Conservation (phyloP, 2,113 vertebrate species). For the Climacteris rufus region DNA sequence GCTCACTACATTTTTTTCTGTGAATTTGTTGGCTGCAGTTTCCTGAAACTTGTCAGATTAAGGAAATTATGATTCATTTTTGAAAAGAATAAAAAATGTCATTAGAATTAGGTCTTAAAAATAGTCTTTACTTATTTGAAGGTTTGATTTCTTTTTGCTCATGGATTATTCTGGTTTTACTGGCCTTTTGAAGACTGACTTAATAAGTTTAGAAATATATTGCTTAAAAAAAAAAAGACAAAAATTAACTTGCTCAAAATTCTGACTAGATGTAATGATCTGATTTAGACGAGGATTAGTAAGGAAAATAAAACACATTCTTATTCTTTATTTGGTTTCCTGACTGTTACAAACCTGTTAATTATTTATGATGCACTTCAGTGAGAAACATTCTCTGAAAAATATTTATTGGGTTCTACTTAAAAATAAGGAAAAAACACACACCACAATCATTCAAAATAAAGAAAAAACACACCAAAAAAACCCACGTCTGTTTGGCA, state of each 20-base stretch:
- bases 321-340: neutral
- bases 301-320: neutral
- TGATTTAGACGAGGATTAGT: neutral
- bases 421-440: neutral
- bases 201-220: neutral
- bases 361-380: neutral
- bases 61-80: neutral
- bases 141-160: fast-evolving
- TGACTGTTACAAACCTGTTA: neutral
- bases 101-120: neutral
- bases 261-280: neutral
- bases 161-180: neutral
- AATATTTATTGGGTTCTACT: neutral
- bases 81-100: neutral
- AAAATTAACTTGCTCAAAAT: neutral
- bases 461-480: neutral
- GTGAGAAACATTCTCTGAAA: neutral
- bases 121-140: neutral
- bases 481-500: neutral
- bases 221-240: neutral
- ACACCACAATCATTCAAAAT: neutral
- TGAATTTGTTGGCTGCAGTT: neutral
- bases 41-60: neutral
- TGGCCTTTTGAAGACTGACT: neutral
- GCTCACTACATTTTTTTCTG: neutral